phyloP scores from a whole-genome alignment of 2,797 vertebrate species.

The Gymnothorax reevesii region DNA sequence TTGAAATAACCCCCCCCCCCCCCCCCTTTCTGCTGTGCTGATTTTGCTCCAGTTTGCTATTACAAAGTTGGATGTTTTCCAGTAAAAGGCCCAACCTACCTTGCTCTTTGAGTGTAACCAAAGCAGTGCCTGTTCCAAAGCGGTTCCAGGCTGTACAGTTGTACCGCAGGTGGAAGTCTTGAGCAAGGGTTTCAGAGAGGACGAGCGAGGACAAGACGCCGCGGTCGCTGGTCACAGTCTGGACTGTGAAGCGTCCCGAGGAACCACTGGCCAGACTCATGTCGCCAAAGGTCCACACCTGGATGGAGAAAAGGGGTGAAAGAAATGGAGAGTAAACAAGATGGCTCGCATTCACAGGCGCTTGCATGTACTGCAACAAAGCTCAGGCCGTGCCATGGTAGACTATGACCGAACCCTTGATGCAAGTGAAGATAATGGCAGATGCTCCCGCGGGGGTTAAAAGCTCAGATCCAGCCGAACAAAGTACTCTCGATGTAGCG shows the following conservation, averaged over 20 bases:
- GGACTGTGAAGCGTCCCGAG: slow-evolving; percentile 82
- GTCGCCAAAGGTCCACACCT: slow-evolving; percentile 90
- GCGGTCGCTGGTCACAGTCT: slow-evolving; percentile 76
- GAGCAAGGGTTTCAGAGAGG: slow-evolving; percentile 78
- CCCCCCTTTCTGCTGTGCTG: slow-evolving; percentile 21
- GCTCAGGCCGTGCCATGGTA: background rate
- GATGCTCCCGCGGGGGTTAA: background rate
- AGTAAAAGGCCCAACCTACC: slow-evolving; percentile 54
- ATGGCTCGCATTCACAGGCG: background rate
- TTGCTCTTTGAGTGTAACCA: slow-evolving; percentile 68
- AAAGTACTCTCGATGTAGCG: background rate
- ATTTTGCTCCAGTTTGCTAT: background rate
- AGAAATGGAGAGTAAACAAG: background rate
- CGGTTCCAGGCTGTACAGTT: slow-evolving; percentile 79
- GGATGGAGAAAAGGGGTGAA: slow-evolving; percentile 5
- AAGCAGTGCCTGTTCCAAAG: slow-evolving; percentile 64
- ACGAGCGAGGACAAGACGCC: slow-evolving; percentile 82
- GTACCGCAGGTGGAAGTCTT: slow-evolving; percentile 78
- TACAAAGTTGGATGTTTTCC: background rate
- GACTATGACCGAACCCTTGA: background rate
- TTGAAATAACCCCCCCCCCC: slow-evolving; percentile 33
- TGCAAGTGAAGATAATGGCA: background rate
- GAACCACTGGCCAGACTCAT: slow-evolving; percentile 77
- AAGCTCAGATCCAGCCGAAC: background rate
- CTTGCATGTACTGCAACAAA: background rate